Percentiles rank a stretch among this genome's conserved stretches.
phyloP scores from a whole-genome alignment of 2,888 invertebrate species.

The Tachina grossa region DNA sequence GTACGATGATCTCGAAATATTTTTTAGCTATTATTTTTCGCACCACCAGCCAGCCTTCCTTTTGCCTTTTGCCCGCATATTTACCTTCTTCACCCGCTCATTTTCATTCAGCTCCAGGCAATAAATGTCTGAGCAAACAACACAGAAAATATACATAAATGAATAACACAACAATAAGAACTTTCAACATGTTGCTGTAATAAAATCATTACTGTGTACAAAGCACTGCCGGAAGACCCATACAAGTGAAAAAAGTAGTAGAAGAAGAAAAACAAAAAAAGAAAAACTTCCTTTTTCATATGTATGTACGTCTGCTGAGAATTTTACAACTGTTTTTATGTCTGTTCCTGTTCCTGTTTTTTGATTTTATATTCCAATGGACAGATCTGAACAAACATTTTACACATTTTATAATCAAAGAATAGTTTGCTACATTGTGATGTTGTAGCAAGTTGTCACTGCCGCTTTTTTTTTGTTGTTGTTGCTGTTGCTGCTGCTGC shows the following conservation, averaged over 20 bases:
- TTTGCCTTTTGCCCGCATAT: neutral
- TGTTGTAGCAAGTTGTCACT: neutral
- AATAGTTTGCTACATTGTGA: slow-evolving; percentile 45
- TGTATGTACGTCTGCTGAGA: slow-evolving; percentile 32
- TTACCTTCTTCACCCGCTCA: neutral
- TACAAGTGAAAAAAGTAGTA: neutral
- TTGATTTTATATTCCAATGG: neutral
- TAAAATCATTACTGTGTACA: slow-evolving; percentile 69
- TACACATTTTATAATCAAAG: slow-evolving; percentile 27
- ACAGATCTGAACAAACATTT: slow-evolving; percentile 9
- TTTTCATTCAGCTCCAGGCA: slow-evolving; percentile 62
- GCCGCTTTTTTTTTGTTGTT: neutral
- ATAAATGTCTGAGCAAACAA: slow-evolving; percentile 69
- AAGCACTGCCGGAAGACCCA: slow-evolving; percentile 44
- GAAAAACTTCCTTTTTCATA: slow-evolving; percentile 38
- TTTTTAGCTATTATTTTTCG: too few relatives aligned
- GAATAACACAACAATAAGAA: slow-evolving; percentile 50
- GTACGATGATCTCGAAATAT: slow-evolving; percentile 11
- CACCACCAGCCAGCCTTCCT: neutral
- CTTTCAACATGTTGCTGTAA: slow-evolving; percentile 71
- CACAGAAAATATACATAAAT: slow-evolving; percentile 46
- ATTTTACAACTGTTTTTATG: slow-evolving; percentile 20
- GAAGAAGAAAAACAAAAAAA: neutral
- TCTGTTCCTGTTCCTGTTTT: slow-evolving; percentile 19
- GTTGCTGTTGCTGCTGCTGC: neutral